Percentiles rank a stretch among this genome's conserved stretches.
These are phyloP conservation scores for Promerops cafer DNA, from an alignment of 2,113 vertebrate species.

Conservation along the genomic window DNA sequence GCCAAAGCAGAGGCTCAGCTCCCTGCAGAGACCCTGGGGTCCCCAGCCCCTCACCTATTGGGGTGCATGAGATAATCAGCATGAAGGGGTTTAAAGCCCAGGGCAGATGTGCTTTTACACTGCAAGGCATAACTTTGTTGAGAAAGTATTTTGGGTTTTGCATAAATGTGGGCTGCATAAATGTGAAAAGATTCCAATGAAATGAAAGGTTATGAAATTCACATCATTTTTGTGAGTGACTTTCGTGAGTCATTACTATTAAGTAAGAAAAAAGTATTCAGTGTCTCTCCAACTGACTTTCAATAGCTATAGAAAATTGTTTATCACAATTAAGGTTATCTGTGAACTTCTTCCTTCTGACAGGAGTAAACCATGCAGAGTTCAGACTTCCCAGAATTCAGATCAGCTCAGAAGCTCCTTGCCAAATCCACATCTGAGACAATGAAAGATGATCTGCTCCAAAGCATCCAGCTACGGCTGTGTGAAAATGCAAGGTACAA, in stretches of 20 bases:
- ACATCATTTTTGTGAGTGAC: background rate
- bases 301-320: background rate
- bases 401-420: background rate
- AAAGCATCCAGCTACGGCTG: background rate
- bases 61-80: rapidly evolving
- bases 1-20: background rate
- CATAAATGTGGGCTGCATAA: background rate
- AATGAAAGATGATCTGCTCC: background rate
- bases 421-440: background rate
- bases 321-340: background rate
- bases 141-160: background rate
- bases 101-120: background rate
- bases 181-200: background rate
- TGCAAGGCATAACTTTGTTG: background rate
- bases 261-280: background rate
- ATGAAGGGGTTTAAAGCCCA: background rate
- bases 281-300: background rate
- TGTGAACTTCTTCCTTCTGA: background rate
- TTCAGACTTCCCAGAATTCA: background rate
- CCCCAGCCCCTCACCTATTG: background rate
- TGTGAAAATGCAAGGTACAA: background rate
- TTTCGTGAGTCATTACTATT: background rate
- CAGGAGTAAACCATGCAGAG: background rate
- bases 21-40: rapidly evolving
- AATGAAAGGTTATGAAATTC: background rate